Conservation (phyloP, 2,888 invertebrate species). For the Dolichomitus sp. region DNA sequence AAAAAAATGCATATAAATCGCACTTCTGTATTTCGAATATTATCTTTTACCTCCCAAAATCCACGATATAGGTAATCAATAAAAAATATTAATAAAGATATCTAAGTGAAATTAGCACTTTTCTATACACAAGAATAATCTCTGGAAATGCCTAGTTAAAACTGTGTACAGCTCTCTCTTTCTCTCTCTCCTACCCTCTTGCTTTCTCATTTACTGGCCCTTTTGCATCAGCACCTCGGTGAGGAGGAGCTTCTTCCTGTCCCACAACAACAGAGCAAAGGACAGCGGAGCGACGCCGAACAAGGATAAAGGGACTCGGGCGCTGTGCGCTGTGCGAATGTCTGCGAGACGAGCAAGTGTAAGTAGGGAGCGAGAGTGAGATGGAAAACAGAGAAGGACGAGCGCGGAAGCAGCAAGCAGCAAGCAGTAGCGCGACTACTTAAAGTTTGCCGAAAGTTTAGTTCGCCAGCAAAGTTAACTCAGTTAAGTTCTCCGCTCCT, state of each 20-base stretch:
- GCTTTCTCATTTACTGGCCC: conserved; percentile 7
- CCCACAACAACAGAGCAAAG: conserved; percentile 20
- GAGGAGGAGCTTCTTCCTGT: conserved; percentile 10
- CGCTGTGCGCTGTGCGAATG: conserved; percentile 37
- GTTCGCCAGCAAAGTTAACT: conserved; percentile 86
- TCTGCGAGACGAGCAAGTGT: conserved; percentile 22
- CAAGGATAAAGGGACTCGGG: conserved; percentile 60
- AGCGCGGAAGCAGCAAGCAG: conserved; percentile 47
- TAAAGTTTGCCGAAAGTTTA: conserved; percentile 85
- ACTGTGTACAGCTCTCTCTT: not conserved
- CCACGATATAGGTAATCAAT: too few relatives aligned
- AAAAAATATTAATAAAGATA: too few relatives aligned
- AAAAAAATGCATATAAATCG: too few relatives aligned
- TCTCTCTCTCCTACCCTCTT: not conserved
- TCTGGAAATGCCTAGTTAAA: not conserved
- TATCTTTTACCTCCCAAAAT: too few relatives aligned
- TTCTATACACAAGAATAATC: not conserved
- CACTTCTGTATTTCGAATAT: too few relatives aligned
- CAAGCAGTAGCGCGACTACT: conserved; percentile 81
- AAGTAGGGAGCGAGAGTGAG: conserved; percentile 37
- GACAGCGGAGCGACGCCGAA: conserved; percentile 43
- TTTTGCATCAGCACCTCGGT: not conserved
- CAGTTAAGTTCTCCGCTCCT: conserved; percentile 84
- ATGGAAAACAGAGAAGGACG: conserved; percentile 51
- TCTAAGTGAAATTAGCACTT: too few relatives aligned